phyloP scores from a whole-genome alignment of 2,113 vertebrate genomes.

The Macquaria ambigua region DNA sequence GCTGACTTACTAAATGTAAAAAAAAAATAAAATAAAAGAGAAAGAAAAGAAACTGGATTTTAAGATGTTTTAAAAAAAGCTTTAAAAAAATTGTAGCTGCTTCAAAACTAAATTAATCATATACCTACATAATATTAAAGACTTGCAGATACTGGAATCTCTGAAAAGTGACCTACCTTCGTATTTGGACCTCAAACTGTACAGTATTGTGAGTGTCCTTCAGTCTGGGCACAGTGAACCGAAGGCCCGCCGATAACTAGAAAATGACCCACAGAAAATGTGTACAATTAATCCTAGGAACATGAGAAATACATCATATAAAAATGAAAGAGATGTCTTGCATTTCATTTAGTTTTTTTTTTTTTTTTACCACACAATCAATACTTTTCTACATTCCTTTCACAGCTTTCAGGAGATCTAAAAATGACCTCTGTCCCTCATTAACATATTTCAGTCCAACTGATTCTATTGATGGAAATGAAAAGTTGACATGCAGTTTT shows the following conservation, averaged over 20 bases:
- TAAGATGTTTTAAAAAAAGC: not conserved
- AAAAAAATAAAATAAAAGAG: too few species aligned
- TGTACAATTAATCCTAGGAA: not conserved
- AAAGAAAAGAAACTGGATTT: not conserved
- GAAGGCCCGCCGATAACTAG: conserved; percentile 87
- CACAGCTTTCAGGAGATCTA: not conserved
- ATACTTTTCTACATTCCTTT: not conserved
- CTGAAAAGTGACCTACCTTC: conserved; percentile 81
- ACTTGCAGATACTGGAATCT: not conserved
- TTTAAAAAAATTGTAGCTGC: too few species aligned
- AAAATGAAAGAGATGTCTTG: not conserved
- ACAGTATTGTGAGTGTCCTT: conserved; percentile 81
- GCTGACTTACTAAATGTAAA: not conserved
- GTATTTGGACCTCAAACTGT: conserved; percentile 89
- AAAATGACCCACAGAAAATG: conserved; percentile 28
- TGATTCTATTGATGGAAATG: not conserved
- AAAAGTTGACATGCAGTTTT: not conserved
- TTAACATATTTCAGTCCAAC: not conserved
- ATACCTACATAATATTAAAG: not conserved
- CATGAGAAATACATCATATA: not conserved
- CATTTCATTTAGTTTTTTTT: not conserved
- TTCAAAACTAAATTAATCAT: too few species aligned
- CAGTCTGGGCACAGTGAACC: conserved; percentile 88
- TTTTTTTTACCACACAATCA: not conserved
- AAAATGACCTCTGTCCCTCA: not conserved